These are phyloP conservation scores for Pantherophis alleghaniensis DNA, from an alignment of 2,797 vertebrate genomes.

Conservation along the genomic window DNA sequence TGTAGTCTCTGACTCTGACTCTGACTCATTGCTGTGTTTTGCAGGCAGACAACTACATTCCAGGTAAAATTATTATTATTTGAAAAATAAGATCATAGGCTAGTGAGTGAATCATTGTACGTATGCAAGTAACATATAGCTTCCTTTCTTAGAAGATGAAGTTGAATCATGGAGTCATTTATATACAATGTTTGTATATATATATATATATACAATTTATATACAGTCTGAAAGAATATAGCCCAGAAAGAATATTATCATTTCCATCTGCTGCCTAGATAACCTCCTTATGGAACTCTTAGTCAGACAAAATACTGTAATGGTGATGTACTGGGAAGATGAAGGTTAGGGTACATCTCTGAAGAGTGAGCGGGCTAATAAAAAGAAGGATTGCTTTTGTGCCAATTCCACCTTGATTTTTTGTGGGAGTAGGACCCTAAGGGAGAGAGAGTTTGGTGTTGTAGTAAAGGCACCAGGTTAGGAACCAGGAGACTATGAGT, in stretches of 20 bases:
- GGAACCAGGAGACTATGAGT: neutral
- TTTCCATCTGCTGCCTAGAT: neutral
- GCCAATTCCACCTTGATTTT: neutral
- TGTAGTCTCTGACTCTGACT: conserved; percentile 63
- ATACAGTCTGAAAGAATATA: neutral
- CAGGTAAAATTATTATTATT: conserved; percentile 54
- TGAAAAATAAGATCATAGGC: conserved; percentile 40
- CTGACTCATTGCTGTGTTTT: conserved; percentile 54
- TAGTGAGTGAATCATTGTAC: conserved; percentile 41
- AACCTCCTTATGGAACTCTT: neutral
- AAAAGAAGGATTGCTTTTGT: neutral
- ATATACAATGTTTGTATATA: neutral
- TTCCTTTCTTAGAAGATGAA: neutral
- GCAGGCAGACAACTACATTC: conserved; percentile 58
- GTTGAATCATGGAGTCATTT: neutral
- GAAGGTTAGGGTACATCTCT: neutral
- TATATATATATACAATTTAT: no score
- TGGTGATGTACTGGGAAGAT: neutral
- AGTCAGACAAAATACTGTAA: neutral
- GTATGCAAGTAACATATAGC: neutral
- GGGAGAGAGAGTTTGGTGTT: neutral
- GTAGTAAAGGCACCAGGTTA: neutral
- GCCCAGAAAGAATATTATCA: neutral
- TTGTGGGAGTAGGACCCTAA: neutral
- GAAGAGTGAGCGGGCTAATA: neutral